Evolutionary conservation across 30 jellyfish, hydroid and myxozoan species (phyloP).

Genomic region (Euphysa ruthae): DNA sequence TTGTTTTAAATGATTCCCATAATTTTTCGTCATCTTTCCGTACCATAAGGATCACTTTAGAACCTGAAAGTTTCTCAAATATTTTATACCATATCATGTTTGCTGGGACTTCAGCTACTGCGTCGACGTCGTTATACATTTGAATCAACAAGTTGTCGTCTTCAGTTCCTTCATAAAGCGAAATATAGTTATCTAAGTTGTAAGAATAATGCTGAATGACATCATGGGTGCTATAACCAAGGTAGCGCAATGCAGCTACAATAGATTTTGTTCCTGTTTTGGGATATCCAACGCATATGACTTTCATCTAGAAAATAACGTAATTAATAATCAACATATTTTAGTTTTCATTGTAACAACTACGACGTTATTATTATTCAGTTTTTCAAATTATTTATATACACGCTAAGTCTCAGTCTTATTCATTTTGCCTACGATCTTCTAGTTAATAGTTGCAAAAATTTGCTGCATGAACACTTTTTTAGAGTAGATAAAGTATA

Average conservation of each 20-base stretch:
- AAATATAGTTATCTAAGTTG: not conserved
- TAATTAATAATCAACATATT: too few species aligned
- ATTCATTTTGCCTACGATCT: too few species aligned
- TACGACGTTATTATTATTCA: too few species aligned
- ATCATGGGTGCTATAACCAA: not conserved
- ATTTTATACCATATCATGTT: not conserved
- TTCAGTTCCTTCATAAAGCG: not conserved
- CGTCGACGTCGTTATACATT: not conserved
- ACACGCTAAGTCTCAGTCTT: too few species aligned
- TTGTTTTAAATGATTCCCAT: not conserved
- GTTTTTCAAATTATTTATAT: too few species aligned
- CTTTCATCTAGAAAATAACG: too few species aligned
- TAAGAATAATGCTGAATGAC: not conserved
- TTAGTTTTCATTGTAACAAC: too few species aligned
- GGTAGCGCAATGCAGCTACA: not conserved
- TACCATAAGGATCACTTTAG: not conserved
- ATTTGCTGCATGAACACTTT: too few species aligned
- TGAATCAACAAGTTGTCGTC: not conserved
- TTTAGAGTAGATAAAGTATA: too few species aligned
- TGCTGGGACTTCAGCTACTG: not conserved
- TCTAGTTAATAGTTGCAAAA: too few species aligned
- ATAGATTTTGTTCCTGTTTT: not conserved
- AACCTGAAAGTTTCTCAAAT: not conserved
- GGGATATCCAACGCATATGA: not conserved
- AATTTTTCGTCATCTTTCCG: not conserved